Conservation (phyloP, 1,140 invertebrate species). For the Orius laevigatus region DNA sequence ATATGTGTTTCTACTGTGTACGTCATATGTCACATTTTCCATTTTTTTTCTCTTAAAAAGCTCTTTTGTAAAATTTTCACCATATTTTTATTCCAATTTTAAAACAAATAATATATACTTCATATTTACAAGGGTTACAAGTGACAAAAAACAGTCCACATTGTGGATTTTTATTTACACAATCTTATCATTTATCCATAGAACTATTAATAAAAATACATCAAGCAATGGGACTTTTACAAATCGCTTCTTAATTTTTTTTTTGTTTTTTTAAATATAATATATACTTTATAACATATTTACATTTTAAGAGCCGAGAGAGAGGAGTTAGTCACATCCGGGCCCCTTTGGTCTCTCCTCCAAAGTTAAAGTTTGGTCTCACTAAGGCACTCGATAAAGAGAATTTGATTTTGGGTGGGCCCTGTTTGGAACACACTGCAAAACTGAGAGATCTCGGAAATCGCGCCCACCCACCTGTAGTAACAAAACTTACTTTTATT, state of each 20-base stretch:
- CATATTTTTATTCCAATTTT: too few relatives aligned
- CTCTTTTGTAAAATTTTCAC: too few relatives aligned
- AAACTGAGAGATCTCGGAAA: constrained; percentile 2
- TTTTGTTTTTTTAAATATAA: background rate
- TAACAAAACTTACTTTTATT: constrained; percentile 1
- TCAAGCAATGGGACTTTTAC: constrained; percentile 8
- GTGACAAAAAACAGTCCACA: too few relatives aligned
- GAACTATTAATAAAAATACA: constrained; percentile 7
- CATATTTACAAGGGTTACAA: too few relatives aligned
- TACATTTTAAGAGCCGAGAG: background rate
- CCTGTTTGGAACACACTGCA: constrained; percentile 10
- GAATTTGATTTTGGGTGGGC: background rate
- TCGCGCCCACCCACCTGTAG: background rate
- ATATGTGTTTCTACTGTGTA: too few relatives aligned
- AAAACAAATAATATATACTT: too few relatives aligned
- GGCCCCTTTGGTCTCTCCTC: constrained; percentile 8
- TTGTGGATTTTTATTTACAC: too few relatives aligned
- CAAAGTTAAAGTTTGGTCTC: background rate
- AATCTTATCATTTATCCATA: too few relatives aligned
- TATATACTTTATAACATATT: constrained; percentile 5
- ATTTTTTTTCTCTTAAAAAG: too few relatives aligned
- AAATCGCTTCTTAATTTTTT: background rate
- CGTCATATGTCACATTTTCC: too few relatives aligned
- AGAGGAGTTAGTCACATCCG: constrained; percentile 7
- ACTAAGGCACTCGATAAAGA: constrained; percentile 6